Conservation (phyloP, 1,140 invertebrate genomes). For the Drosophila pandora region DNA sequence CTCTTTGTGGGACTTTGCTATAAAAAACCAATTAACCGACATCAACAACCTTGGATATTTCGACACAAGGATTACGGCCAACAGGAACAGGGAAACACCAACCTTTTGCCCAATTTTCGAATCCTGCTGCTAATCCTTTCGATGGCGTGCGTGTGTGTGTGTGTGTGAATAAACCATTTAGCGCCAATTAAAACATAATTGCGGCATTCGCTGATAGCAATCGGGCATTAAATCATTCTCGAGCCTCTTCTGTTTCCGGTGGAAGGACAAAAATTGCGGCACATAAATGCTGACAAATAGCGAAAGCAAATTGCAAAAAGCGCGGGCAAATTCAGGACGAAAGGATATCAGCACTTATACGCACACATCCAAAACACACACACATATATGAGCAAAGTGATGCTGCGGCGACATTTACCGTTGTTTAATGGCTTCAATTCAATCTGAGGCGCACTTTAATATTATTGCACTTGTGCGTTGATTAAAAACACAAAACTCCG, state of each 20-base stretch:
- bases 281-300: conserved; percentile 22
- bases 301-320: conserved; percentile 35
- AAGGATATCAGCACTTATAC: conserved; percentile 7
- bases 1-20: not conserved
- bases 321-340: conserved; percentile 50
- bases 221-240: conserved; percentile 71
- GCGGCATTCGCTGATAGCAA: conserved; percentile 69
- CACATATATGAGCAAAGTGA: conserved; percentile 4
- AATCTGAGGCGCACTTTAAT: conserved; percentile 57
- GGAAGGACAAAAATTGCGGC: conserved; percentile 47
- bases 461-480: conserved; percentile 51
- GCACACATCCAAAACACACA: not conserved
- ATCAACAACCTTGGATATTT: conserved; percentile 12
- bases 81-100: conserved; percentile 5
- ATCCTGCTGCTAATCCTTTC: conserved; percentile 51
- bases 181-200: conserved; percentile 79
- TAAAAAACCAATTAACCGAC: not conserved
- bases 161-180: conserved; percentile 70
- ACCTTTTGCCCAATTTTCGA: conserved; percentile 27
- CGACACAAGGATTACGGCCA: not conserved
- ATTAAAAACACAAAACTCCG: conserved; percentile 35
- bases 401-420: conserved; percentile 32
- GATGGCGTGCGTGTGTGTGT: not conserved
- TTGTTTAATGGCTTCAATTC: conserved; percentile 35
- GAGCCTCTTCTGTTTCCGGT: conserved; percentile 15